These are phyloP conservation scores for Nestor notabilis DNA, from an alignment of 2,113 vertebrate genomes.

Conservation along the genomic window DNA sequence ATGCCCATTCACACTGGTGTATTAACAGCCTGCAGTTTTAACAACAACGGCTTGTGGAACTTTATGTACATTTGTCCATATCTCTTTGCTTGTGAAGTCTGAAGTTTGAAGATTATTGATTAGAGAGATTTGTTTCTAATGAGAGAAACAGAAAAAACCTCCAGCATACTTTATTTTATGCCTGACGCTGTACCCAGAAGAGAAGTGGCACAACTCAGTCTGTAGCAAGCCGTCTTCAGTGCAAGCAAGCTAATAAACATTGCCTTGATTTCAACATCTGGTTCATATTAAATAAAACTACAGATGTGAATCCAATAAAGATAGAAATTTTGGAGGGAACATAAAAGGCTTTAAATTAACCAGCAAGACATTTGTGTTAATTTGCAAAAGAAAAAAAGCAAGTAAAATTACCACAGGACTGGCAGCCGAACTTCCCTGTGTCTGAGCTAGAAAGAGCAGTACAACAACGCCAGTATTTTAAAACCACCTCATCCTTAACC, in stretches of 20 bases:
- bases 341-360: conserved; percentile 30
- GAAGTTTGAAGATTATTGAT: background rate
- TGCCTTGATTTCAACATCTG: conserved; percentile 44
- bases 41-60: background rate
- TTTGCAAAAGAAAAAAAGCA: conserved; percentile 1
- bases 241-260: background rate
- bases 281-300: conserved; percentile 36
- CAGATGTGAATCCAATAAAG: conserved; percentile 50
- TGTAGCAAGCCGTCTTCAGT: background rate
- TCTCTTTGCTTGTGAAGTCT: background rate
- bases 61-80: background rate
- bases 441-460: background rate
- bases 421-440: background rate
- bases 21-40: background rate
- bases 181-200: background rate
- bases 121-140: background rate
- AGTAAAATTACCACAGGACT: background rate
- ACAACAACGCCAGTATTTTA: background rate
- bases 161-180: background rate
- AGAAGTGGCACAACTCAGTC: background rate
- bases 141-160: background rate
- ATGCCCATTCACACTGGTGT: background rate
- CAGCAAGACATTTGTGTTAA: conserved; percentile 6
- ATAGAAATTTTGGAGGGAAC: conserved; percentile 18
- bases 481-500: background rate